phyloP scores from a whole-genome alignment of 2,888 invertebrate genomes.

The Epinotia bilunana region DNA sequence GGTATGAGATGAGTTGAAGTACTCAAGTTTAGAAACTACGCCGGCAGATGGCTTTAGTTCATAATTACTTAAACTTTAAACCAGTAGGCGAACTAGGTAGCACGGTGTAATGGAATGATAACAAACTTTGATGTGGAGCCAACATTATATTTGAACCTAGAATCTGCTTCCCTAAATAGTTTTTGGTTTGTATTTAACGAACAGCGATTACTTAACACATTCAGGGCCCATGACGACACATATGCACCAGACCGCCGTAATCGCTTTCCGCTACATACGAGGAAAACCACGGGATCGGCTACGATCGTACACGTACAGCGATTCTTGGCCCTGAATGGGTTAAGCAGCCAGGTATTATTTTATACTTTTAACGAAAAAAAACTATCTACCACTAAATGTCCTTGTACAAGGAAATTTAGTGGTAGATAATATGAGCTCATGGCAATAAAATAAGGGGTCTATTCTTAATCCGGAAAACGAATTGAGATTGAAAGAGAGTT shows the following conservation, averaged over 20 bases:
- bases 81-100: constrained; percentile 12
- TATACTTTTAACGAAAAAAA: background rate
- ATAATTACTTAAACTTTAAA: constrained; percentile 14
- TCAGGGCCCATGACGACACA: too few species aligned
- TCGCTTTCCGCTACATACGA: too few species aligned
- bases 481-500: background rate
- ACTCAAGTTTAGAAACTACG: constrained; percentile 23
- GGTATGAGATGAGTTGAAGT: constrained; percentile 22
- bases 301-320: too few species aligned
- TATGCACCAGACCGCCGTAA: too few species aligned
- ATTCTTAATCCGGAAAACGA: background rate
- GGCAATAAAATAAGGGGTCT: background rate
- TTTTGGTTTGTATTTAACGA: background rate
- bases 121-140: background rate
- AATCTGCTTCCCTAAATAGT: background rate
- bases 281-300: too few species aligned
- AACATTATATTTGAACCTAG: background rate
- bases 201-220: too few species aligned
- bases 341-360: too few species aligned
- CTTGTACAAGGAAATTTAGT: background rate
- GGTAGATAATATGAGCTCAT: background rate
- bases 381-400: too few species aligned
- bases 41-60: constrained; percentile 17
- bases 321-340: too few species aligned
- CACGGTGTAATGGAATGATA: constrained; percentile 22